phyloP scores from a whole-genome alignment of 2,888 invertebrate genomes.

The Corythucha ciliata region DNA sequence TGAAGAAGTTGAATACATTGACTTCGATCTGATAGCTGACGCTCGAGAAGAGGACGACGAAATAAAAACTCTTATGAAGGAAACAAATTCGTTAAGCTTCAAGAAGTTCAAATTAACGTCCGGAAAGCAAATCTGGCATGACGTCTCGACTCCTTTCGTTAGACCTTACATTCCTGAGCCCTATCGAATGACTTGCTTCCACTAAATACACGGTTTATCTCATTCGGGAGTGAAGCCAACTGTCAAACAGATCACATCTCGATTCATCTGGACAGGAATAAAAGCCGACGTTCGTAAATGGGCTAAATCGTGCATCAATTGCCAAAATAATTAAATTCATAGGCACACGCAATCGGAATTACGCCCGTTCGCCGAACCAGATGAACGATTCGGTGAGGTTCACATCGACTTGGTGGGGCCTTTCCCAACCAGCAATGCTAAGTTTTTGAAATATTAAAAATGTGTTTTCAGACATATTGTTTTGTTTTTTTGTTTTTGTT shows the following conservation, averaged over 20 bases:
- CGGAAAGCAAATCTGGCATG: conserved; percentile 12
- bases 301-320: conserved; percentile 36
- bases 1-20: too few relatives aligned
- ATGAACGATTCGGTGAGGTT: conserved; percentile 40
- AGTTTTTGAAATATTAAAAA: too few relatives aligned
- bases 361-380: conserved; percentile 31
- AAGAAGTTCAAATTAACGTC: too few relatives aligned
- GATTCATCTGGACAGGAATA: too few relatives aligned
- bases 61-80: conserved; percentile 1
- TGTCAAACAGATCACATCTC: too few relatives aligned
- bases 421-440: conserved; percentile 37
- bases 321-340: conserved; percentile 38
- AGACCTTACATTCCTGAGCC: conserved; percentile 9
- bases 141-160: conserved; percentile 11
- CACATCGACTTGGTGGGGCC: conserved; percentile 43
- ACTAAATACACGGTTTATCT: conserved; percentile 2
- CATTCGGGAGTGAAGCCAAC: conserved; percentile 16
- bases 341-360: conserved; percentile 34
- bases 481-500: too few relatives aligned
- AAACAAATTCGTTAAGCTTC: too few relatives aligned
- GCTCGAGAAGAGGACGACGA: too few relatives aligned
- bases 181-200: conserved; percentile 9
- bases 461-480: too few relatives aligned
- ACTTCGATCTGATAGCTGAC: too few relatives aligned
- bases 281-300: conserved; percentile 30